Evolutionary conservation across 2,113 vertebrate genomes (phyloP).

Genomic region (Hippocampus mohnikei): DNA sequence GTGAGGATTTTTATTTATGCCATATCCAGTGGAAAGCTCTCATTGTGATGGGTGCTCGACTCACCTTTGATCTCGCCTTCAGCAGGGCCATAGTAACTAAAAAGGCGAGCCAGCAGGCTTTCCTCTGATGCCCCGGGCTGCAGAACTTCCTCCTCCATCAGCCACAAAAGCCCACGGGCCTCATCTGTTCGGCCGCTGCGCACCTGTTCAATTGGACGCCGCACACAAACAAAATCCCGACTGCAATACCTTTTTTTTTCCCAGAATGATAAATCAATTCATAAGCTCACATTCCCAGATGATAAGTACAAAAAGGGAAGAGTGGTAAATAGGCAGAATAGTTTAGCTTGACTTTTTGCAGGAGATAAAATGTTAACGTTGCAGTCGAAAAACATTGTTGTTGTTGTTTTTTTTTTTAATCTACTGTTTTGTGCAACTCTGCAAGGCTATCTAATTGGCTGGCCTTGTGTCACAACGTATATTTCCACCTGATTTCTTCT

Average conservation of each 20-base stretch:
- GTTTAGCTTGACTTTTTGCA: constrained; percentile 21
- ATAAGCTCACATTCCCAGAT: constrained; percentile 8
- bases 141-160: constrained; percentile 90
- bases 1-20: no score
- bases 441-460: not conserved
- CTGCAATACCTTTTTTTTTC: not conserved
- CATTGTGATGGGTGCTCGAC: not conserved
- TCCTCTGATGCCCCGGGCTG: constrained; percentile 84
- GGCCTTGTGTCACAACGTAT: not conserved
- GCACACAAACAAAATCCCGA: not conserved
- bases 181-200: constrained; percentile 83
- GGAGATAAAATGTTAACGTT: not conserved
- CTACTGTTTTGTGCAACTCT: not conserved
- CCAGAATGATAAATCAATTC: not conserved
- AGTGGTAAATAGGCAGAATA: constrained; percentile 8
- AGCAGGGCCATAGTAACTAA: constrained; percentile 88
- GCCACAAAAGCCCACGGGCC: constrained; percentile 89
- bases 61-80: constrained; percentile 86
- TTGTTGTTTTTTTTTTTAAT: not conserved
- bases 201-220: constrained; percentile 67
- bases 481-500: not conserved
- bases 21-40: not conserved
- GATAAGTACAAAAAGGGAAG: not conserved
- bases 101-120: constrained; percentile 83
- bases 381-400: not conserved